A percentile compares a stretch with the other conserved stretches of the same genome.
phyloP scores from a whole-genome alignment of 2,888 invertebrate genomes.

The Isotomurus palustris region DNA sequence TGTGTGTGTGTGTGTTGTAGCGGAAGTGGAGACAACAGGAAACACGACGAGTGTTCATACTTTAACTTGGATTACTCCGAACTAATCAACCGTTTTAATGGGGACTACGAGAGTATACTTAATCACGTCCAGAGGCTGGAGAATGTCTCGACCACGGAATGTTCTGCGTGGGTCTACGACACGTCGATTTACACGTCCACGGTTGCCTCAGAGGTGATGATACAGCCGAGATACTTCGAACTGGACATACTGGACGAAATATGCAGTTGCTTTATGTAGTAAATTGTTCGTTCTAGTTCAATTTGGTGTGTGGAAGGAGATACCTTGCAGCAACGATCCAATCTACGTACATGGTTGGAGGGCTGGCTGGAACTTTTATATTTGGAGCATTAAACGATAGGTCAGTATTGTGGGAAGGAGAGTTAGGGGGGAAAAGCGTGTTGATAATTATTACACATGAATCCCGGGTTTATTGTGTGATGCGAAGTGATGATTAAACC shows the following conservation, averaged over 20 bases:
- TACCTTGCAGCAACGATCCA: constrained; percentile 33
- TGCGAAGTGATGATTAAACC: too few relatives aligned
- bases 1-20: not conserved
- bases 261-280: too few relatives aligned
- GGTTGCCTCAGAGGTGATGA: constrained; percentile 22
- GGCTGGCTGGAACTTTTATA: constrained; percentile 25
- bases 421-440: too few relatives aligned
- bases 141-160: too few relatives aligned
- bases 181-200: constrained; percentile 23
- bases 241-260: too few relatives aligned
- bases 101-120: not conserved
- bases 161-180: constrained; percentile 27
- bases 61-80: constrained; percentile 9
- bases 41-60: constrained; percentile 2
- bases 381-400: constrained; percentile 33
- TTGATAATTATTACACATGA: too few relatives aligned
- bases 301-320: constrained; percentile 32
- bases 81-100: not conserved
- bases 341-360: constrained; percentile 36
- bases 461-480: too few relatives aligned
- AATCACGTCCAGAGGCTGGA: not conserved
- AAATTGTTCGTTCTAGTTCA: too few relatives aligned
- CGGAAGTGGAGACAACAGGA: not conserved
- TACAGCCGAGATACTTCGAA: too few relatives aligned
- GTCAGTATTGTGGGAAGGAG: constrained; percentile 10